Base-by-base conservation (phyloP, 2,888 invertebrate genomes). In the Perizoma flavofasciatum region DNA sequence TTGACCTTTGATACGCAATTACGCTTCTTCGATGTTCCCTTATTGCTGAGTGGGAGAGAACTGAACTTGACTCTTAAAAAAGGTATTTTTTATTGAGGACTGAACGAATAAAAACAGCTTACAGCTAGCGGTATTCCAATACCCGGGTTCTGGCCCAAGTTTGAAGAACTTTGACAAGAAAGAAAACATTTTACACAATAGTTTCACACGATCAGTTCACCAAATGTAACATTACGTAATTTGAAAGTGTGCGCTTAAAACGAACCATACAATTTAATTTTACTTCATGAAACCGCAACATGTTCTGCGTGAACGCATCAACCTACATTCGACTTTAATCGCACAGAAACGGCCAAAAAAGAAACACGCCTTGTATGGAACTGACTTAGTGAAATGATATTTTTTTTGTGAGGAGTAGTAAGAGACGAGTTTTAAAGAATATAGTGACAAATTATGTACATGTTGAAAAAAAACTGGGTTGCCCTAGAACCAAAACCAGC, bases 291-390 rank as follows among this genome's bases (percentile, higher is more conserved):
- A 68, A 69, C 69, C 63, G 63, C 65, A 62, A 61, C 49, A 55
- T 53, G 55, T 62, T 51, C 64, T 69, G 71, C 72, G 69, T 68
- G 70, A 52, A 63, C 71, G 68, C 71, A 68, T 72, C 74, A 77
- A 74, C 78, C 78, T 77, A 80, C 78, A 77, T 79, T 73, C 66
- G 53, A 47, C 43, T 59, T 63, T 53, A 60, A 60, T 63, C 59
- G 61, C 63, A 60, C 68, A 64, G 67, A 61, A 67, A 72, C 68
- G 57, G 68, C 72, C 72, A 71, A 74, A 67, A 37, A 74, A 70
- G 64, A 66, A 60, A 48, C 65, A 61, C 60, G 66, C 71, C 65
- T 63, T 65, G 39, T 61, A 57, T 43, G 55, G 54, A 50, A 59
- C 52, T 52, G 64, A 66, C 61, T 67, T 61, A 65, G 66, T 65